Conservation (phyloP, 2,888 invertebrate genomes). For the Cheilosia grossa region DNA sequence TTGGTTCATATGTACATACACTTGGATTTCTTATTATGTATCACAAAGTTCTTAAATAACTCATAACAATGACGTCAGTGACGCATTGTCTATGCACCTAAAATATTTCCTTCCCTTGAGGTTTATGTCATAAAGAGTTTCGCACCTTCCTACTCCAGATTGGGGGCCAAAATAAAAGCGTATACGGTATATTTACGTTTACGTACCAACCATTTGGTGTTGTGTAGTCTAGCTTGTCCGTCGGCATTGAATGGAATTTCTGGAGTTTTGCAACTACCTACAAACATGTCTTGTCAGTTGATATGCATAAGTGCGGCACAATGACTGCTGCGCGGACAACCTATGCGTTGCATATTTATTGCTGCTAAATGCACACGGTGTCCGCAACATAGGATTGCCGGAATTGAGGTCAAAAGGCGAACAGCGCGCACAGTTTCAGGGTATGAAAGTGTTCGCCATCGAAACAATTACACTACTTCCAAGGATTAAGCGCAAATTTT, state of each 20-base stretch:
- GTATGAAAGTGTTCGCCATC: constrained; percentile 11
- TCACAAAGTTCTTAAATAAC: neutral
- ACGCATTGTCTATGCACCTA: too few species aligned
- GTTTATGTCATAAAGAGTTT: constrained; percentile 49
- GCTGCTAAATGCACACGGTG: constrained; percentile 49
- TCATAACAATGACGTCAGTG: neutral
- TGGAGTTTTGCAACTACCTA: constrained; percentile 63
- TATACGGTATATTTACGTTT: constrained; percentile 67
- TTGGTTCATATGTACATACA: neutral
- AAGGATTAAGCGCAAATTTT: constrained; percentile 36
- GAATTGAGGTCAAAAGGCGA: constrained; percentile 49
- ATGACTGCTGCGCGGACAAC: constrained; percentile 34
- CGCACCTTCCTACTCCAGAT: constrained; percentile 25
- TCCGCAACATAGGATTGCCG: constrained; percentile 27
- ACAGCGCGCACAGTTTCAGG: constrained; percentile 4
- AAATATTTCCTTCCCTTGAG: too few species aligned
- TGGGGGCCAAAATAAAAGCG: constrained; percentile 54
- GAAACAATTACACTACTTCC: neutral
- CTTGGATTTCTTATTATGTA: neutral
- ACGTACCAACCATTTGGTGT: constrained; percentile 2
- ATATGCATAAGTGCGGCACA: constrained; percentile 38
- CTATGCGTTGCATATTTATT: constrained; percentile 39
- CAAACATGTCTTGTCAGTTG: constrained; percentile 60
- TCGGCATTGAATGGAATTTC: constrained; percentile 74
- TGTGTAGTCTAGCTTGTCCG: constrained; percentile 52